A percentile compares a stretch with the other conserved stretches of the same genome.
Conservation (phyloP, 2,888 invertebrate genomes). For the Mylabris sibirica region DNA sequence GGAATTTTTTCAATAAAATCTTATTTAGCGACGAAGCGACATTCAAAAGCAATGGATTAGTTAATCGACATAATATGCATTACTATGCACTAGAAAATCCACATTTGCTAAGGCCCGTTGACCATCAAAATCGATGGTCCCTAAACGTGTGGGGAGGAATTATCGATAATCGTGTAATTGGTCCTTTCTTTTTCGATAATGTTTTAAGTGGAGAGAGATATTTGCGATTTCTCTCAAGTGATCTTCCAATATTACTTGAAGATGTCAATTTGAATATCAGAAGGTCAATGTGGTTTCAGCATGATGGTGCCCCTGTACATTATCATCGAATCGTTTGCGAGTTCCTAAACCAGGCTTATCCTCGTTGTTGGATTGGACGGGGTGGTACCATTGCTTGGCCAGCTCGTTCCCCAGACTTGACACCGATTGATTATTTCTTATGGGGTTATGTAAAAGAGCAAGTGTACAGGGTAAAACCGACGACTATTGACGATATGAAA, state of each 20-base stretch:
- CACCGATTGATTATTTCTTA: too few relatives aligned
- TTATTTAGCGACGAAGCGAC: conserved; percentile 13
- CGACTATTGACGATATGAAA: too few relatives aligned
- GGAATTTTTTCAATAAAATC: not conserved
- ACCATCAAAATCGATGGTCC: not conserved
- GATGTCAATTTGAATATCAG: not conserved
- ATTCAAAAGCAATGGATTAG: not conserved
- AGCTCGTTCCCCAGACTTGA: too few relatives aligned
- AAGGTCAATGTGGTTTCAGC: too few relatives aligned
- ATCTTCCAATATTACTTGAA: not conserved
- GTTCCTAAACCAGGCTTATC: too few relatives aligned
- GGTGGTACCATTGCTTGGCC: too few relatives aligned
- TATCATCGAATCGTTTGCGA: too few relatives aligned
- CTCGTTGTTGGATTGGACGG: too few relatives aligned
- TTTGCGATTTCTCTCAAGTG: too few relatives aligned
- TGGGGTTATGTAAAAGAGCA: too few relatives aligned
- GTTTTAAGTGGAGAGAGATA: not conserved
- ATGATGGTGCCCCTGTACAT: too few relatives aligned
- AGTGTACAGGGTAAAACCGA: too few relatives aligned
- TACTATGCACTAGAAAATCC: conserved; percentile 12
- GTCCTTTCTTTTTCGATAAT: not conserved
- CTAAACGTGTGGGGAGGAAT: not conserved
- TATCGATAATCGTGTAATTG: not conserved
- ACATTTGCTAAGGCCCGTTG: not conserved
- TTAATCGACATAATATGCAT: conserved; percentile 4